Base-by-base conservation (phyloP, 1,140 invertebrate genomes). In the Trissolcus basalis region DNA sequence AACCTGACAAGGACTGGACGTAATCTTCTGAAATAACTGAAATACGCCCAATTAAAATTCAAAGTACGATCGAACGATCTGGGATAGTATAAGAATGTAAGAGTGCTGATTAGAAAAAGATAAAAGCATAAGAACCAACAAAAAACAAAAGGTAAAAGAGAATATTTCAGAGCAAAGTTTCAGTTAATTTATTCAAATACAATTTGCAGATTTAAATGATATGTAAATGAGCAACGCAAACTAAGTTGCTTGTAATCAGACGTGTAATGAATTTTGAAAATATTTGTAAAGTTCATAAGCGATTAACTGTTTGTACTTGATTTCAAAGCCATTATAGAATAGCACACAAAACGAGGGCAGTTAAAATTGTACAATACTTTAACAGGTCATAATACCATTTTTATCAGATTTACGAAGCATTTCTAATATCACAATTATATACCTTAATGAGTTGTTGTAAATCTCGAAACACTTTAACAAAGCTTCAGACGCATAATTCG, bases 401-500 rank as follows among this genome's bases (percentile, higher is more conserved):
- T n/a, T 35, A 43, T 44, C n/a, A 14, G 43, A 45, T 53, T 59
- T 45, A 58, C 19, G 50, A 53, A 53, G 39, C 54, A 60, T 69
- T 60, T 44, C 49, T 63, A 50, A 70, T 70, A 49, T 43, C 27
- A 11, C 43, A 59, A 72, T 64, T 59, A 64, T 54, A 39, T 15
- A 33, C 9, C 11, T 35, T 72, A 72, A 63, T 63, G 53, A 63
- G 53, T 63, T 39, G 67, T 50, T 50, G 59, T 71, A 74, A 74
- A 74, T 67, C 54, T 67, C 5, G 10, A 51, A 67, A 53, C 36
- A 63, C 15, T 58, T 55, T 19, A 19, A 59, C 27, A 60, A 59
- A 55, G 19, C 44, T 56, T 61, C 36, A 33, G 49, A 65, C 9
- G 36, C 50, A 47, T 56, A 15, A 16, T 65, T 65, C 5, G 39